These are phyloP conservation scores for Catocala fraxini DNA, from an alignment of 2,888 invertebrate genomes.

Conservation along the genomic window DNA sequence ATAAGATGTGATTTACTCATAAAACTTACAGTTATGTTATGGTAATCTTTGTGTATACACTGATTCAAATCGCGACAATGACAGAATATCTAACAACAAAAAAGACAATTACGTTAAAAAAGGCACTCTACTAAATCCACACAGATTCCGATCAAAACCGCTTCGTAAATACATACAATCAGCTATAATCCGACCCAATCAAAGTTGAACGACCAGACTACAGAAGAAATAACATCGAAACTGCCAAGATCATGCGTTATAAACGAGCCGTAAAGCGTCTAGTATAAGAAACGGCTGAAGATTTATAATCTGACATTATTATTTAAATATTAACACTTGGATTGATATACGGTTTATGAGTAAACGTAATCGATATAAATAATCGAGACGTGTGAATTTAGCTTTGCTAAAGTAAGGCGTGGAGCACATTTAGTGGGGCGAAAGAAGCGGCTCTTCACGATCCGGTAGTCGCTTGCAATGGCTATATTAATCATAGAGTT, in stretches of 20 bases:
- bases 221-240: conserved; percentile 50
- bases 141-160: conserved; percentile 12
- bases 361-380: conserved; percentile 72
- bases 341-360: conserved; percentile 63
- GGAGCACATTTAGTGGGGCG: conserved; percentile 64
- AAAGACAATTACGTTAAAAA: conserved; percentile 10
- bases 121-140: conserved; percentile 12
- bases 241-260: conserved; percentile 53
- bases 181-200: conserved; percentile 44
- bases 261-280: conserved; percentile 59
- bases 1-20: no score
- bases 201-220: conserved; percentile 56
- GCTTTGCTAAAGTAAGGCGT: conserved; percentile 64
- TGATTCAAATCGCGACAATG: background rate
- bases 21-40: no score
- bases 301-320: conserved; percentile 71
- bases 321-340: conserved; percentile 74
- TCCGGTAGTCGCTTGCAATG: conserved; percentile 77
- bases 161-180: conserved; percentile 28
- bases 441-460: conserved; percentile 62
- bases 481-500: conserved; percentile 81
- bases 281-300: conserved; percentile 54
- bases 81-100: conserved; percentile 1
- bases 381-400: conserved; percentile 69
- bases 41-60: no score